Base-by-base conservation (phyloP, 2,797 vertebrate species). In the Rousettus madagascariensis region DNA sequence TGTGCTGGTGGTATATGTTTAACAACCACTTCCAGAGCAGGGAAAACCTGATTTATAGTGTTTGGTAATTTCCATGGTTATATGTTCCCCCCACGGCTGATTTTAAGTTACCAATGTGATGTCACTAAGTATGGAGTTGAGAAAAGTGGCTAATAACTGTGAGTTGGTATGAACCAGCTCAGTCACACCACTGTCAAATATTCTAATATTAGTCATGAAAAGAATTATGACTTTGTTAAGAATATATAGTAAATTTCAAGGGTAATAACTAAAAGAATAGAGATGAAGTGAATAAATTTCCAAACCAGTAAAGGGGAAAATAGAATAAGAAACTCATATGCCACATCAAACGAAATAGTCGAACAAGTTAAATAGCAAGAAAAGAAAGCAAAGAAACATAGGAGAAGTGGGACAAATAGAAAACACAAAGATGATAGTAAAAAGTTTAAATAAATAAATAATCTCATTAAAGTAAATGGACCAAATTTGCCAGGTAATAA, bases 231-330 rank as follows among this genome's bases (percentile, higher is more conserved):
- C 36, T 91, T 95, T 83, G 55, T 69, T 43, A 82, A 9, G 43
- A 83, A 22, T 77, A 53, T 41, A 46, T 12, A 51, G 59, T 77
- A 84, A 77, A 71, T 88, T 55, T 92, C 55, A 77, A 83, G 69
- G 24, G 24, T 53, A 77, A 46, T 17, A 46, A 83, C 30, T 71
- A 63, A 92, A 95, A 84, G 24, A 26, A 63, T 9, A 77, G 24
- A 83, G 46, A 77, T 63, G 43, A 95, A 88, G 46, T 88, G 8
- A 92, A 84, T 77, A 77, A 38, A 69, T 13, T 92, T 77, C 36
- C 72, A 88, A 87, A 63, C 24, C 78, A 77, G 36, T 46, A 83
- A 92, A 71, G 36, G 24, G 30, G n/a, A 86, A 87, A 91, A 49
- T 59, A 49, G 55, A 77, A 20, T 69, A 63, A 77, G 36, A 89